Conservation (phyloP, 2,797 vertebrate genomes). For the Sebastes minor region DNA sequence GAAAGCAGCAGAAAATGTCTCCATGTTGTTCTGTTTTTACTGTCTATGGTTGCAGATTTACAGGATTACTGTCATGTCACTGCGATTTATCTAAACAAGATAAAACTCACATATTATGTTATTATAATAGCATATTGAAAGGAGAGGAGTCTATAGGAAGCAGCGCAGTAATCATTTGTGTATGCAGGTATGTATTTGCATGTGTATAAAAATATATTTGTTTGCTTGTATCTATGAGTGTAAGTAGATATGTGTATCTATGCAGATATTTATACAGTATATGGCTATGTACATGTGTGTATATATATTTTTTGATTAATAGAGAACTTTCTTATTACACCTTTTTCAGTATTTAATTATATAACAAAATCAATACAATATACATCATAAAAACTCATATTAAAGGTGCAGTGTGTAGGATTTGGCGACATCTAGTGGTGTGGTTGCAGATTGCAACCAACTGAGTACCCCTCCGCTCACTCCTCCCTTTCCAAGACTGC, state of each 20-base stretch:
- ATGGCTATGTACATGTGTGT: background rate
- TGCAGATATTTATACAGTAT: background rate
- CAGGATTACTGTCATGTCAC: background rate
- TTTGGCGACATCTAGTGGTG: no score
- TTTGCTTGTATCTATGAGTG: background rate
- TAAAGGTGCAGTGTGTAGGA: no score
- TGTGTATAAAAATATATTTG: background rate
- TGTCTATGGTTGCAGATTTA: background rate
- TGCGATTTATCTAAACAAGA: background rate
- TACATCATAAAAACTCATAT: background rate
- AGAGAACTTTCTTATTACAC: background rate
- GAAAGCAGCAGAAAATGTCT: background rate
- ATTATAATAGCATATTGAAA: background rate
- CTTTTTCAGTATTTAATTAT: background rate
- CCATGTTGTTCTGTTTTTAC: background rate
- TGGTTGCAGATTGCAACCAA: no score
- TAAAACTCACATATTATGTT: background rate
- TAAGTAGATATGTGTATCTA: background rate
- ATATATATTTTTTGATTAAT: background rate
- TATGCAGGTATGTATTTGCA: background rate
- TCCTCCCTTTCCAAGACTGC: no score
- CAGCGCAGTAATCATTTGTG: background rate
- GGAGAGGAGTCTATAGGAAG: background rate
- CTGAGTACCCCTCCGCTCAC: no score
- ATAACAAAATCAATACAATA: background rate